Conservation (phyloP, 1,140 invertebrate species). For the Apocrypta bakeri region DNA sequence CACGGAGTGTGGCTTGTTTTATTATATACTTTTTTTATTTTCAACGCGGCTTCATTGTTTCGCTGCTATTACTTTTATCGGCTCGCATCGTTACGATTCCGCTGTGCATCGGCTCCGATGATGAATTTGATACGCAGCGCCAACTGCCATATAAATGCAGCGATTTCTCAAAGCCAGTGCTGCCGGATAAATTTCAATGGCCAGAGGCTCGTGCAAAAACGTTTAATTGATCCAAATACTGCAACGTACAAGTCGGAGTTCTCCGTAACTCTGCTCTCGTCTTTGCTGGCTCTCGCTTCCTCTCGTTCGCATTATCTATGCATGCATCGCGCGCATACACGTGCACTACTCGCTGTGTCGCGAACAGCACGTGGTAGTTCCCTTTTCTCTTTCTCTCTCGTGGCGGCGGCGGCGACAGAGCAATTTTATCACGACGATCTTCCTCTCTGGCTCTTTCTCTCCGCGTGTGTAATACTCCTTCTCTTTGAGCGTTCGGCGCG, state of each 20-base stretch:
- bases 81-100: no score
- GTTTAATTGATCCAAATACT: conserved; percentile 25
- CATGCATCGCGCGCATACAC: conserved; percentile 13
- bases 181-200: conserved; percentile 20
- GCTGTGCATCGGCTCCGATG: not conserved
- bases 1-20: no score
- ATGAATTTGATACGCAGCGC: not conserved
- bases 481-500: conserved; percentile 14
- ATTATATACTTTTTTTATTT: no score
- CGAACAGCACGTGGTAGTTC: not conserved
- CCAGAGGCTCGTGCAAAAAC: not conserved
- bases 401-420: conserved; percentile 18
- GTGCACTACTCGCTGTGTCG: conserved; percentile 2
- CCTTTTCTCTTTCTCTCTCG: not conserved
- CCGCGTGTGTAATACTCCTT: not conserved
- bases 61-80: not conserved
- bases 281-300: not conserved
- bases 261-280: not conserved
- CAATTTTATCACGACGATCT: conserved; percentile 28
- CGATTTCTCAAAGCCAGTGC: not conserved
- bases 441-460: conserved; percentile 10
- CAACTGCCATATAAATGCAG: not conserved
- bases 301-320: conserved; percentile 8
- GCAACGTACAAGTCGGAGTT: not conserved
- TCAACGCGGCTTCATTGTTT: not conserved